Percentiles rank a stretch among this genome's conserved stretches.
Conservation (phyloP, 2,888 invertebrate species). For the Drosophila falleni region DNA sequence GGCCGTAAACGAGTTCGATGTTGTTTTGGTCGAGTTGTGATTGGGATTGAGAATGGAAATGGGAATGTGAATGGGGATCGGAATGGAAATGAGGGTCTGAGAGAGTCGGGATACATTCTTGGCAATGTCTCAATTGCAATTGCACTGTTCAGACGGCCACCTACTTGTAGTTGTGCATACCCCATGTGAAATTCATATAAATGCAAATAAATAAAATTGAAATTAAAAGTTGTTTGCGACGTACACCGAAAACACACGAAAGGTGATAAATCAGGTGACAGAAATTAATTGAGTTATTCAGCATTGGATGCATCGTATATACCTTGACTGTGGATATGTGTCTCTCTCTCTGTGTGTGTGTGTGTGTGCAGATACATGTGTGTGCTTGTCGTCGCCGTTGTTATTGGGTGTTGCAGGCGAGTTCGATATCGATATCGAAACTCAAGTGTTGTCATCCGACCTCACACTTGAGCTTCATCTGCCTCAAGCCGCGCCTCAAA, state of each 20-base stretch:
- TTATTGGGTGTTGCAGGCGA: constrained; percentile 70
- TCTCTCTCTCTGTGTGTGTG: constrained; percentile 10
- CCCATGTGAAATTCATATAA: constrained; percentile 52
- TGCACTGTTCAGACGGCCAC: constrained; percentile 46
- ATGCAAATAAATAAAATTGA: constrained; percentile 78
- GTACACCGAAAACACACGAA: constrained; percentile 79
- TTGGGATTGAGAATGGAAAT: neutral
- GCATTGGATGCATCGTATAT: constrained; percentile 64
- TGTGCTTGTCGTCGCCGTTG: constrained; percentile 78
- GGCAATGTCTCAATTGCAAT: constrained; percentile 73
- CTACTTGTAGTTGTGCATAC: constrained; percentile 41
- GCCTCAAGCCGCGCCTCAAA: constrained; percentile 64
- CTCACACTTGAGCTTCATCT: constrained; percentile 66
- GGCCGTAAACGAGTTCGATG: constrained; percentile 40
- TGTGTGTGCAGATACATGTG: constrained; percentile 31
- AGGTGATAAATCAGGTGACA: constrained; percentile 86
- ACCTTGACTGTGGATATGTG: constrained; percentile 16
- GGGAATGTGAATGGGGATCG: neutral
- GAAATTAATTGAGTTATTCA: constrained; percentile 86
- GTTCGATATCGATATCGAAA: constrained; percentile 68
- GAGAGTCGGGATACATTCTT: constrained; percentile 30
- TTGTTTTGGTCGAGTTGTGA: neutral
- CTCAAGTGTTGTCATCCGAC: constrained; percentile 67
- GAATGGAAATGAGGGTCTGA: neutral
- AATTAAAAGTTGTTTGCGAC: constrained; percentile 81